Conservation (phyloP, 92 coral and sea anemone genomes). For the Pocillopora grandis region DNA sequence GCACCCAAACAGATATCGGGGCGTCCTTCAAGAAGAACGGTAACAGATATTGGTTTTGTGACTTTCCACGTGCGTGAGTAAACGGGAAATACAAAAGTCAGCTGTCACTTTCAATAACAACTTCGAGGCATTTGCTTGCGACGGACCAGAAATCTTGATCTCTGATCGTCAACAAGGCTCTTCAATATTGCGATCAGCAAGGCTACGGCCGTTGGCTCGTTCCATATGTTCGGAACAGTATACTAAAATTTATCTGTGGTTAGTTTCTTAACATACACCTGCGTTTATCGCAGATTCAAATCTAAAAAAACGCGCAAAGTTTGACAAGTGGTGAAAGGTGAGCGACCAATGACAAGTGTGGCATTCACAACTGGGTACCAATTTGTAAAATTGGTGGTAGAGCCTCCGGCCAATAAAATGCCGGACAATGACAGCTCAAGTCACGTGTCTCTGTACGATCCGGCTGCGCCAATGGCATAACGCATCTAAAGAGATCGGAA, state of each 20-base stretch:
- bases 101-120: slow-evolving; percentile 47
- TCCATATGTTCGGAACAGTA: slow-evolving; percentile 24
- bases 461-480: slow-evolving; percentile 76
- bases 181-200: not conserved
- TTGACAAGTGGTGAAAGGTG: slow-evolving; percentile 90
- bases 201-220: not conserved
- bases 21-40: slow-evolving; percentile 10
- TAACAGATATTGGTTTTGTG: slow-evolving; percentile 44
- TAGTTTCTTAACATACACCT: slow-evolving; percentile 60
- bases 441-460: slow-evolving; percentile 79
- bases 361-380: slow-evolving; percentile 89
- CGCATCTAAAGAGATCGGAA: slow-evolving; percentile 93
- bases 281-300: slow-evolving; percentile 69
- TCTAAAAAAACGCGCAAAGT: slow-evolving; percentile 86
- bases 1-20: slow-evolving; percentile 29
- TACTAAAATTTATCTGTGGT: slow-evolving; percentile 45
- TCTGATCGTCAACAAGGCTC: slow-evolving; percentile 10
- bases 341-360: slow-evolving; percentile 84
- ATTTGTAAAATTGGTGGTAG: slow-evolving; percentile 89
- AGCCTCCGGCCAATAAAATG: slow-evolving; percentile 94
- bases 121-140: slow-evolving; percentile 20
- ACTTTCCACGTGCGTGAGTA: slow-evolving; percentile 41
- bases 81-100: slow-evolving; percentile 42
- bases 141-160: slow-evolving; percentile 28
- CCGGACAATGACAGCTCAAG: slow-evolving; percentile 73